Evolutionary conservation across 1,140 invertebrate species (phyloP).

Genomic region (Mycetomoellerius zeteki): DNA sequence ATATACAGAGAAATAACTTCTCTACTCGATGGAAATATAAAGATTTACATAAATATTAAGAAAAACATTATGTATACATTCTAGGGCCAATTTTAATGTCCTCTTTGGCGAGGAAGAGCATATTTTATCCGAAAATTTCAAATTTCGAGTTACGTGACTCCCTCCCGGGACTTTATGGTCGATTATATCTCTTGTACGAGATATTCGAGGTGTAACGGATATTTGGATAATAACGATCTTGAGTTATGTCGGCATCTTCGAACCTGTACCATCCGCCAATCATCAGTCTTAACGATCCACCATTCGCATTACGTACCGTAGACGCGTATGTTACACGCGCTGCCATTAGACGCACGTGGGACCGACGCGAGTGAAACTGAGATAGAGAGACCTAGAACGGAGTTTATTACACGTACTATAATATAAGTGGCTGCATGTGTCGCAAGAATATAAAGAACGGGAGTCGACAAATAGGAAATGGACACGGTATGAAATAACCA

Average conservation of each 20-base stretch:
- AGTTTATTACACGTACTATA: conserved; percentile 46
- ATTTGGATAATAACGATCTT: conserved; percentile 55
- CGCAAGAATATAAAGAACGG: conserved; percentile 28
- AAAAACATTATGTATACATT: background rate
- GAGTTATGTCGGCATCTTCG: conserved; percentile 45
- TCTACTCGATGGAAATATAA: background rate
- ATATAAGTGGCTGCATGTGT: conserved; percentile 6
- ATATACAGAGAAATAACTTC: background rate
- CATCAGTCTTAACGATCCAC: conserved; percentile 46
- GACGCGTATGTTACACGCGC: conserved; percentile 57
- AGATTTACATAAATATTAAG: background rate
- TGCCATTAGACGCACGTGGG: conserved; percentile 56
- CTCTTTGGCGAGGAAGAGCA: background rate
- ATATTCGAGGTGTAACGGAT: conserved; percentile 30
- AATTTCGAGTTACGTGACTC: conserved; percentile 8
- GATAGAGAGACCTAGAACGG: conserved; percentile 12
- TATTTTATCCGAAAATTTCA: background rate
- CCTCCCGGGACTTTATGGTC: background rate
- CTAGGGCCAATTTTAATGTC: background rate
- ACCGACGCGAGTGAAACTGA: conserved; percentile 22
- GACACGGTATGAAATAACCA: background rate
- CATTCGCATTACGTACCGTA: conserved; percentile 53
- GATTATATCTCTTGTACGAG: background rate
- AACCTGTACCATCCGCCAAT: conserved; percentile 39
- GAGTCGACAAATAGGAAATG: conserved; percentile 18